A percentile compares a stretch with the other conserved stretches of the same genome.
phyloP scores from a whole-genome alignment of 2,797 vertebrate species.

The Phrynocephalus guinanensis region DNA sequence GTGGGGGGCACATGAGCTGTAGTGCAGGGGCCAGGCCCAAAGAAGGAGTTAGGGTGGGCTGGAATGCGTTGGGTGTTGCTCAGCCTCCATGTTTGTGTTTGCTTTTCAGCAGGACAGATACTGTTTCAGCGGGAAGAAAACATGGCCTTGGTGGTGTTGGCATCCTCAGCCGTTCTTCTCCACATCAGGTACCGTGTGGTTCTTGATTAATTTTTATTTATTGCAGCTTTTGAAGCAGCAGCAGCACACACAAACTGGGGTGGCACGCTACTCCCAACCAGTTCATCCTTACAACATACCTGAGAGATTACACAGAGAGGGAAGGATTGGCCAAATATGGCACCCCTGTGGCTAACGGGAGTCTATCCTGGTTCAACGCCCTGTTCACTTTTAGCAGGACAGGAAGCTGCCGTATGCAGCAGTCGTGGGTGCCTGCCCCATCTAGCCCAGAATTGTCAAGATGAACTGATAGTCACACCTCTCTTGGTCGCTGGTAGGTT shows the following conservation, averaged over 20 bases:
- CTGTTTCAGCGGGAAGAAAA: not conserved
- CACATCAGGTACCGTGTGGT: not conserved
- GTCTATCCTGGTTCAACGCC: not conserved
- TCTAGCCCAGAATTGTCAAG: no score
- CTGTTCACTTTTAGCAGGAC: no score
- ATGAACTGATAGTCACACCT: no score
- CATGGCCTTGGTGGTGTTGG: not conserved
- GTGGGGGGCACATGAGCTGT: no score
- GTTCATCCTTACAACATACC: not conserved
- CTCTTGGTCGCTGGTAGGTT: no score
- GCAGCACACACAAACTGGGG: no score
- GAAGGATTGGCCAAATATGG: not conserved
- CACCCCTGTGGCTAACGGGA: no score
- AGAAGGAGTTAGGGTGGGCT: not conserved
- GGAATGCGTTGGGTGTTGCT: not conserved
- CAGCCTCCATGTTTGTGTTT: not conserved
- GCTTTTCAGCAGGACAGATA: not conserved
- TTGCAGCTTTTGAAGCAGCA: no score
- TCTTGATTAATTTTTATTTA: not conserved
- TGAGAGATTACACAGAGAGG: not conserved
- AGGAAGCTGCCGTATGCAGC: no score
- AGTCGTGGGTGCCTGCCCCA: no score
- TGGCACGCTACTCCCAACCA: not conserved
- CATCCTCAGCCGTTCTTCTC: not conserved
- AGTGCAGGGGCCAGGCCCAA: not conserved